These are phyloP conservation scores for Fragum sueziense DNA, from an alignment of 2,888 invertebrate genomes.

Conservation along the genomic window DNA sequence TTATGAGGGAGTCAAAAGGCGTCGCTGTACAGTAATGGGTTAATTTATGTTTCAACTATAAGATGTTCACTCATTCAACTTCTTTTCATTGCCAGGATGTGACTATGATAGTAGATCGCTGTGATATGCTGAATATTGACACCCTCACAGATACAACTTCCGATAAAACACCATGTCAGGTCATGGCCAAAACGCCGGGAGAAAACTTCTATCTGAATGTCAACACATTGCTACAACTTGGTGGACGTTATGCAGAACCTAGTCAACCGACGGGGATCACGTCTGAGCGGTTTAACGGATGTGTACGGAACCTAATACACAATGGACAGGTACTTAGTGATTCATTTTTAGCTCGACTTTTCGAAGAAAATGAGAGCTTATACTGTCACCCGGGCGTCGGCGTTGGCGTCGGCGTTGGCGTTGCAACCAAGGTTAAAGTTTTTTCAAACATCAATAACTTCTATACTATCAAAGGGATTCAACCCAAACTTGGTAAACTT, in stretches of 20 bases:
- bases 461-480: too few relatives aligned
- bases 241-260: slow-evolving; percentile 85
- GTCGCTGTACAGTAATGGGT: too few relatives aligned
- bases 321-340: slow-evolving; percentile 89
- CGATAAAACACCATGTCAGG: slow-evolving; percentile 95
- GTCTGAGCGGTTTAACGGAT: slow-evolving; percentile 94
- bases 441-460: too few relatives aligned
- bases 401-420: too few relatives aligned
- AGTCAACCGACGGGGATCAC: slow-evolving; percentile 61
- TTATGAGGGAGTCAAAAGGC: too few relatives aligned
- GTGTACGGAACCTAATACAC: slow-evolving; percentile 96
- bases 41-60: too few relatives aligned
- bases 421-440: too few relatives aligned
- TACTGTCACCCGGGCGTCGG: too few relatives aligned
- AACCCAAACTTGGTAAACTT: too few relatives aligned
- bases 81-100: slow-evolving; percentile 87
- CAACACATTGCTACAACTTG: slow-evolving; percentile 96
- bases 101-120: slow-evolving; percentile 95
- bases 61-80: too few relatives aligned
- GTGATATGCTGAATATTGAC: slow-evolving; percentile 93
- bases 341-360: too few relatives aligned
- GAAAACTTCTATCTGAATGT: slow-evolving; percentile 98
- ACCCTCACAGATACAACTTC: slow-evolving; percentile 89
- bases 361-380: too few relatives aligned
- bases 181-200: slow-evolving; percentile 93